Percentiles rank a stretch among this genome's conserved stretches.
Evolutionary conservation across 92 coral and sea anemone genomes (phyloP).

Genomic region (Epizoanthus scotinus): DNA sequence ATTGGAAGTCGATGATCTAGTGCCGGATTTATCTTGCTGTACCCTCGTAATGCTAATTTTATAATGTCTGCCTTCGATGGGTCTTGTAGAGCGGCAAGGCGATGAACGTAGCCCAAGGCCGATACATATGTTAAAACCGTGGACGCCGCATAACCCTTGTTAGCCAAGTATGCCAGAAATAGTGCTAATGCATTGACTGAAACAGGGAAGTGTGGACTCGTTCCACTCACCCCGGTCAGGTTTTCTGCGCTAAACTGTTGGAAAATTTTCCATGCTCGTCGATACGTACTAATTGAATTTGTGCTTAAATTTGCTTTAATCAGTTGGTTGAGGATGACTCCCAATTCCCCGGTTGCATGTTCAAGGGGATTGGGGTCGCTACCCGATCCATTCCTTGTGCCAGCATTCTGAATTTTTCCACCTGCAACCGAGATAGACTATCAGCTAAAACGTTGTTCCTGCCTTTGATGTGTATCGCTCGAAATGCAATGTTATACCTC

Average conservation of each 20-base stretch:
- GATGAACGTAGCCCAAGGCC: constrained; percentile 42
- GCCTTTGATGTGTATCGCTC: constrained; percentile 43
- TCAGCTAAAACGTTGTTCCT: constrained; percentile 39
- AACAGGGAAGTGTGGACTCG: too few relatives aligned
- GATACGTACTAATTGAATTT: constrained; percentile 34
- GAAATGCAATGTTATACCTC: constrained; percentile 37
- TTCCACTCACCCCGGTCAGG: too few relatives aligned
- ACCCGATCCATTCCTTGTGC: neutral
- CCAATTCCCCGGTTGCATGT: constrained; percentile 44
- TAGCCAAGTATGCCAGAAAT: too few relatives aligned
- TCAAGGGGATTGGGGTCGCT: constrained; percentile 21
- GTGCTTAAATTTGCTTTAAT: constrained; percentile 23
- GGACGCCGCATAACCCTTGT: too few relatives aligned
- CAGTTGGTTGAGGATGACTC: constrained; percentile 22
- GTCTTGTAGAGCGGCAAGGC: constrained; percentile 32
- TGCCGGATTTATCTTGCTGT: constrained; percentile 23
- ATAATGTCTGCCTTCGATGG: constrained; percentile 30
- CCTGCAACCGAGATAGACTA: constrained; percentile 52
- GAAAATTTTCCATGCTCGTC: constrained; percentile 37
- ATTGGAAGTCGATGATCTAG: constrained; percentile 45
- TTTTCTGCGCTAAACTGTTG: neutral
- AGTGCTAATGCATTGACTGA: too few relatives aligned
- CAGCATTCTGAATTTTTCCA: constrained; percentile 25
- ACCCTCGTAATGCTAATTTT: constrained; percentile 41
- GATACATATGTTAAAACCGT: constrained; percentile 47